Evolutionary conservation across 1,140 invertebrate genomes (phyloP).

Genomic region (Agrilus planipennis): DNA sequence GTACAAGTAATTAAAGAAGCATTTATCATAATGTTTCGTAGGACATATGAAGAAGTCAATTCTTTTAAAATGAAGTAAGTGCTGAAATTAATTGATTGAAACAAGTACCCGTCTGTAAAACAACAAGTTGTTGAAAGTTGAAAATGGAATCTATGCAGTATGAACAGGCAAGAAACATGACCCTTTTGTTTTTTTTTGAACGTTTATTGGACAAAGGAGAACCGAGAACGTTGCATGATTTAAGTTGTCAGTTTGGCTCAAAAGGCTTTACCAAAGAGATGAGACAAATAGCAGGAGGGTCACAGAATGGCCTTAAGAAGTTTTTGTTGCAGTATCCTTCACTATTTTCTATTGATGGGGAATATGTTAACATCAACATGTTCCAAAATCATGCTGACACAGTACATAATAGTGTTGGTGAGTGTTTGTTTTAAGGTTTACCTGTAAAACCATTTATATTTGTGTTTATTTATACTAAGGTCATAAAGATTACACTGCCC

Average conservation of each 20-base stretch:
- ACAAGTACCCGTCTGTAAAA: neutral
- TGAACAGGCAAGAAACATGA: slow-evolving; percentile 86
- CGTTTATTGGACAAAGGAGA: slow-evolving; percentile 87
- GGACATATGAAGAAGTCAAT: too few species aligned
- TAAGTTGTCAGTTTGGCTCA: slow-evolving; percentile 92
- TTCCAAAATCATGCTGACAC: slow-evolving; percentile 34
- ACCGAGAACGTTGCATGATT: slow-evolving; percentile 86
- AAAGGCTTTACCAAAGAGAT: slow-evolving; percentile 94
- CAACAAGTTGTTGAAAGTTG: neutral
- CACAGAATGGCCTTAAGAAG: slow-evolving; percentile 84
- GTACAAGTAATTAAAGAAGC: too few species aligned
- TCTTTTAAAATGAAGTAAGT: too few species aligned
- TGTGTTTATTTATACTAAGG: slow-evolving; percentile 28
- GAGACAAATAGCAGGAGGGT: slow-evolving; percentile 88
- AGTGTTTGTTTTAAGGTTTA: neutral
- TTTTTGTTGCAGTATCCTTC: slow-evolving; percentile 83
- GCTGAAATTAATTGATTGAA: neutral
- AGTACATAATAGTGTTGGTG: slow-evolving; percentile 12
- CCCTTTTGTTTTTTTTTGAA: slow-evolving; percentile 91
- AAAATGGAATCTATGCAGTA: slow-evolving; percentile 87
- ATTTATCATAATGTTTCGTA: too few species aligned
- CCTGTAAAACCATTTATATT: neutral
- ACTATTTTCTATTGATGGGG: slow-evolving; percentile 81
- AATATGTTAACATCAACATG: slow-evolving; percentile 80
- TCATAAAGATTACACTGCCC: slow-evolving; percentile 77